These are phyloP conservation scores for Rhadina sibilatrix DNA, from an alignment of 2,113 vertebrate genomes.

Conservation along the genomic window DNA sequence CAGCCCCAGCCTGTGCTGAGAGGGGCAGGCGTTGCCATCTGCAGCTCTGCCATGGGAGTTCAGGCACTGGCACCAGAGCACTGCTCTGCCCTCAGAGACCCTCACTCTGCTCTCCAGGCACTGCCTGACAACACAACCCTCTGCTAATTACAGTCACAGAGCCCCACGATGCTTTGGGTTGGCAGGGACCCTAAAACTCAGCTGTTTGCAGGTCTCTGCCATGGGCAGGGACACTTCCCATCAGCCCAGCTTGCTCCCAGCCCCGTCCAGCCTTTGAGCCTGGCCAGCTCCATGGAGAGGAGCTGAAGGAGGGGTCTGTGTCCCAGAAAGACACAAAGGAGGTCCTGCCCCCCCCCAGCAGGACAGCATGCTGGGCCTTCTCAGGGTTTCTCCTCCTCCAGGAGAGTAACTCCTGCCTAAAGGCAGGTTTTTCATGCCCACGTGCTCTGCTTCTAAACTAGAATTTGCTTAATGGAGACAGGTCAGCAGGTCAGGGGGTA, in stretches of 20 bases:
- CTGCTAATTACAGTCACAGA: accelerated
- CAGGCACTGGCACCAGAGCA: accelerated
- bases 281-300: accelerated
- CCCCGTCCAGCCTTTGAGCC: background rate
- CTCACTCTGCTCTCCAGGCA: accelerated
- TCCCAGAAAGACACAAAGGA: background rate
- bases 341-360: background rate
- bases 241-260: accelerated
- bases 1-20: background rate
- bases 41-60: background rate
- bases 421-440: background rate
- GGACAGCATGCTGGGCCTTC: background rate
- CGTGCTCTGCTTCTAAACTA: background rate
- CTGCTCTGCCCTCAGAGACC: background rate
- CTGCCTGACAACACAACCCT: accelerated
- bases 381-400: background rate
- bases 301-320: background rate
- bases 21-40: background rate
- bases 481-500: background rate
- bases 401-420: background rate
- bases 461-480: background rate
- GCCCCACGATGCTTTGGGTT: accelerated
- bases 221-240: background rate
- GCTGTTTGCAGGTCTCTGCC: background rate
- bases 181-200: background rate